Base-by-base conservation (phyloP, 2,888 invertebrate genomes). In the Zaprionus obscuricornis region DNA sequence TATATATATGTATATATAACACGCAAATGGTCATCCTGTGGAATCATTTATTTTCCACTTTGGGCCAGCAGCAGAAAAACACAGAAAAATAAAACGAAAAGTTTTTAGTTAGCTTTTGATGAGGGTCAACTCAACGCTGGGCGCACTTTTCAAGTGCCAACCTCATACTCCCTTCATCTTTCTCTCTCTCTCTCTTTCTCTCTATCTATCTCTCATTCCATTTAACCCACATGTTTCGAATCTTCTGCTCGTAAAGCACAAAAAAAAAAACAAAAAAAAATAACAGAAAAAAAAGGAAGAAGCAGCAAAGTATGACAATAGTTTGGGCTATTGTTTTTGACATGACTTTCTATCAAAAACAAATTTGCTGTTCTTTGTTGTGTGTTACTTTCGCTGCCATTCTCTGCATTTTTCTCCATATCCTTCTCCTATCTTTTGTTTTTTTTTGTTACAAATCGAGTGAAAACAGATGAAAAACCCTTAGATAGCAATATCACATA, bases 331-430 rank as follows among this genome's bases (percentile, higher is more conserved):
- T 81, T 81, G 81, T 86, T 81, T 86, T 71, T 86, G 86, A 81
- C 81, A 86, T 86, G 81, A 66, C 77, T 86, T 81, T 84, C 81
- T 74, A 86, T 81, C 86, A 86, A 81, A 86, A 76, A 73, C 86
- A 74, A 77, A 86, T 81, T 81, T 86, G 66, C 59, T 68, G 67
- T 68, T 81, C 82, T 73, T 84, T 81, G 78, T 81, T 69, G 63
- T 52, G 60, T 45, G 4, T 27, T 17, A 24, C 16, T 26, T n/a
- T 31, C 14, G 2, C 11, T 33, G 16, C 14, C n/a, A 5, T n/a
- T 7, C 6, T 31, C 14, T 5, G 5, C 29, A 18, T 10, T 1
- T 7, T 37, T 24, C 27, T 26, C 40, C 39, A 40, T 56, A 36
- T 64, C 42, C 18, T 49, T 46, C 54, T 14, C 20, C n/a, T 37